Evolutionary conservation across 2,797 vertebrate genomes (phyloP).

Genomic region (Phalanger gymnotis): DNA sequence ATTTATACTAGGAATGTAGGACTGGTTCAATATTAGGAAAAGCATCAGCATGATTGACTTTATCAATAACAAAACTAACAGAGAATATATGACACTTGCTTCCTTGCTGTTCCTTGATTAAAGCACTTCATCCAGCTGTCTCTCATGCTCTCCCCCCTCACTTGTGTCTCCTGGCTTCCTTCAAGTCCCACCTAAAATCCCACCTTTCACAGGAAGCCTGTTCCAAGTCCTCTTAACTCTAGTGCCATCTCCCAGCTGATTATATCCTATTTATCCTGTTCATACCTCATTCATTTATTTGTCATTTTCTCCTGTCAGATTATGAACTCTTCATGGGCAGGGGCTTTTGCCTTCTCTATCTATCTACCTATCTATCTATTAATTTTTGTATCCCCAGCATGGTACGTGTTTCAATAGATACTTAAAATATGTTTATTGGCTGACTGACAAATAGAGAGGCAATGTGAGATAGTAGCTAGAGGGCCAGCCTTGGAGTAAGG

Average conservation of each 20-base stretch:
- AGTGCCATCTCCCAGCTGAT: not conserved
- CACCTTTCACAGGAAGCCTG: not conserved
- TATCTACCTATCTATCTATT: too few relatives aligned
- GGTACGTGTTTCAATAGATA: not conserved
- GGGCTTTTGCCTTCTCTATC: not conserved
- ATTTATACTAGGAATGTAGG: too few relatives aligned
- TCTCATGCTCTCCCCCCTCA: not conserved
- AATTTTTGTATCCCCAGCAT: not conserved
- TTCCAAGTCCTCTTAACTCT: not conserved
- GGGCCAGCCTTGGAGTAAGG: too few relatives aligned
- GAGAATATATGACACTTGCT: too few relatives aligned
- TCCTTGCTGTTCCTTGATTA: too few relatives aligned
- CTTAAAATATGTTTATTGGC: not conserved
- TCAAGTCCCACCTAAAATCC: not conserved
- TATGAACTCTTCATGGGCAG: not conserved
- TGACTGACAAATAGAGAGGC: not conserved
- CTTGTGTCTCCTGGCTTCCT: not conserved
- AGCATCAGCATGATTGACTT: too few relatives aligned
- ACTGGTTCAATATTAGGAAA: too few relatives aligned
- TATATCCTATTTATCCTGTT: not conserved
- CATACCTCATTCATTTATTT: not conserved
- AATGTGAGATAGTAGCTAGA: not conserved
- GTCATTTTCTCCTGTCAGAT: not conserved
- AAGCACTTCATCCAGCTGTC: not conserved
- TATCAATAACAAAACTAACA: too few relatives aligned